A percentile compares a stretch with the other conserved stretches of the same genome.
phyloP scores from a whole-genome alignment of 2,113 vertebrate genomes.

The Oostethus manadensis region DNA sequence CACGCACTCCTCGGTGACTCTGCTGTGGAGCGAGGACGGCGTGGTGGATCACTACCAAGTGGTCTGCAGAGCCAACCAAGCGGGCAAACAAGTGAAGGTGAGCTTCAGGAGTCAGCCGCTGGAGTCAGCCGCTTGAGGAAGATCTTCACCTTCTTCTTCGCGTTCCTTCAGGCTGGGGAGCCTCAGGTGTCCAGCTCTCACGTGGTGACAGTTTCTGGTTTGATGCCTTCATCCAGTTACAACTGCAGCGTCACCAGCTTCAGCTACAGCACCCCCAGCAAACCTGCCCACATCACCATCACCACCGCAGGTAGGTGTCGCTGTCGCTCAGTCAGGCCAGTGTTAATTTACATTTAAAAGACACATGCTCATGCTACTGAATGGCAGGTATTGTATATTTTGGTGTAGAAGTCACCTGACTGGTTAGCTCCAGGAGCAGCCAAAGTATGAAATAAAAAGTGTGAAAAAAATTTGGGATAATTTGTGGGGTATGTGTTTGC shows the following conservation, averaged over 20 bases:
- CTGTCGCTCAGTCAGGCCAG: neutral
- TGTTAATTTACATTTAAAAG: too few relatives aligned
- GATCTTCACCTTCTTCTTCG: too few relatives aligned
- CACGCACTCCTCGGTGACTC: conserved; percentile 84
- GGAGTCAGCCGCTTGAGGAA: too few relatives aligned
- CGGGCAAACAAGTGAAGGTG: conserved; percentile 73
- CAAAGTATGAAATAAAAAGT: too few relatives aligned
- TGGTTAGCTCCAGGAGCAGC: too few relatives aligned
- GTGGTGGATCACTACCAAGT: conserved; percentile 91
- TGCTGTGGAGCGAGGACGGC: conserved; percentile 93
- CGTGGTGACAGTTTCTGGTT: conserved; percentile 78
- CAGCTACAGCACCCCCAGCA: conserved; percentile 85
- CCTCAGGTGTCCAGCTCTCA: conserved; percentile 79
- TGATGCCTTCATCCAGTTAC: conserved; percentile 82
- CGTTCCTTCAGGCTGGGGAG: conserved; percentile 62
- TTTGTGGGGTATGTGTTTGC: conserved; percentile 6
- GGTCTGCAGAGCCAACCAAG: conserved; percentile 72
- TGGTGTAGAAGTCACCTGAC: too few relatives aligned
- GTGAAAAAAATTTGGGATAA: too few relatives aligned
- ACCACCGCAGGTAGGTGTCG: conserved; percentile 80
- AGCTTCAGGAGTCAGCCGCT: neutral
- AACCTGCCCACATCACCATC: conserved; percentile 78
- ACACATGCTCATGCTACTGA: too few relatives aligned
- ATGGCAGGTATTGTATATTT: too few relatives aligned
- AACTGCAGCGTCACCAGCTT: conserved; percentile 89